Evolutionary conservation across 2,113 vertebrate genomes (phyloP), one percentile per base, ranked within the genome.

Genomic region (Suricata suricatta): DNA sequence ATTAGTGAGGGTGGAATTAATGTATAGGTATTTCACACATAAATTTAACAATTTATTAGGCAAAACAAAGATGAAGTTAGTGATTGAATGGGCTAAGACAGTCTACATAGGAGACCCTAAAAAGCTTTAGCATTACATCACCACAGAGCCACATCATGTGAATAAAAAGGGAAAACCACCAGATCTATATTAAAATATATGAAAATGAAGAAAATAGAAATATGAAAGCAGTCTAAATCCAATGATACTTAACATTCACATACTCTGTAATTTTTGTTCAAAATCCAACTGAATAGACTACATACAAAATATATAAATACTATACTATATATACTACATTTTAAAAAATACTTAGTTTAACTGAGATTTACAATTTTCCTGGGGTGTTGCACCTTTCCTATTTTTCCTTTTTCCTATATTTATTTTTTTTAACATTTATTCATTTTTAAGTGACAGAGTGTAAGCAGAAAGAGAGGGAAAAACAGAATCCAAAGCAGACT

Each of bases 41-140:
- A 27, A 85, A 83, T 88, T 66, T 47, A 47, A 74, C 9, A 38
- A 12, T 35, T 3, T 16, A 27, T 38, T 80, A 38, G 25, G 1
- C 31, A 83, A 91, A 35, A 21, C 17, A 38, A 91, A 92, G n/a
- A 93, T 44, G 7, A 69, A 87, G 2, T 29, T 27, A 29, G 38
- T 33, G 38, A 72, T 15, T 33, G 4, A n/a, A 23, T 63, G 31
- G 54, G 14, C 10, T 35, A 16, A 25, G 15, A 84, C 5, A n/a
- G 23, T n/a, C 17, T 25, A 13, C n/a, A 21, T 1, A 6, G 9
- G 3, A 9, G 9, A 57, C 2, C 21, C 2, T 47, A n/a, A 72
- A 71, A 4, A 31, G 5, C 27, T 10, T 74, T 2, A 19, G 44
- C 6, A 69, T 72, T 27, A 25, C 47, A 35, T 38, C 4, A 38